Evolutionary conservation across 37 sponge, comb jelly and placozoan species (phyloP).

Genomic region (Cliona cf. orientalis): DNA sequence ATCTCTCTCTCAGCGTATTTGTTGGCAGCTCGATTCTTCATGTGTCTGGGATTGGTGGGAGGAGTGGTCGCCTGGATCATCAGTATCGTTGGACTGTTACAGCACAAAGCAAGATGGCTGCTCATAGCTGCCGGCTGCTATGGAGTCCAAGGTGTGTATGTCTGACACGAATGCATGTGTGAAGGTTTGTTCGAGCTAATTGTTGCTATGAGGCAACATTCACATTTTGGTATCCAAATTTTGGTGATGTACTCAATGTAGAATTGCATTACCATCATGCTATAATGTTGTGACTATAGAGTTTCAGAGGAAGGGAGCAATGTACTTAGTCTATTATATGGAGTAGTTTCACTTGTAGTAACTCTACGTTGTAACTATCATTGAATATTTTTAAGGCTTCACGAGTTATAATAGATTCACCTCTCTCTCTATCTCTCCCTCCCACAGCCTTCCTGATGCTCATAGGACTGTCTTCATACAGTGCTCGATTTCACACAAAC

Average conservation of each 20-base stretch:
- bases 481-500: no score
- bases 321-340: no score
- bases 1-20: constrained; percentile 24
- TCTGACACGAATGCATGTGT: no score
- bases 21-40: constrained; percentile 28
- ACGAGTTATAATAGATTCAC: background rate
- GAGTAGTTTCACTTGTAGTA: no score
- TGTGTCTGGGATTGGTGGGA: constrained; percentile 43
- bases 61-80: constrained; percentile 45
- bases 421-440: background rate
- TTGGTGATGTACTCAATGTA: no score
- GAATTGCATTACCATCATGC: no score
- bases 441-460: constrained; percentile 36
- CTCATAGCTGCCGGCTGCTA: constrained; percentile 9
- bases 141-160: constrained; percentile 32
- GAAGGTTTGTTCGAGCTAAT: no score
- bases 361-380: no score
- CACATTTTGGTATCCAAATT: no score
- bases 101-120: constrained; percentile 34
- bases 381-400: background rate
- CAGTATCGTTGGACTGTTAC: constrained; percentile 48
- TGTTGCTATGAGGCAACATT: no score
- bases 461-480: constrained; percentile 37
- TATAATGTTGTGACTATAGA: no score
- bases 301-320: no score